Evolutionary conservation across 2,797 vertebrate species (phyloP).

Genomic region (Tenualosa ilisha): DNA sequence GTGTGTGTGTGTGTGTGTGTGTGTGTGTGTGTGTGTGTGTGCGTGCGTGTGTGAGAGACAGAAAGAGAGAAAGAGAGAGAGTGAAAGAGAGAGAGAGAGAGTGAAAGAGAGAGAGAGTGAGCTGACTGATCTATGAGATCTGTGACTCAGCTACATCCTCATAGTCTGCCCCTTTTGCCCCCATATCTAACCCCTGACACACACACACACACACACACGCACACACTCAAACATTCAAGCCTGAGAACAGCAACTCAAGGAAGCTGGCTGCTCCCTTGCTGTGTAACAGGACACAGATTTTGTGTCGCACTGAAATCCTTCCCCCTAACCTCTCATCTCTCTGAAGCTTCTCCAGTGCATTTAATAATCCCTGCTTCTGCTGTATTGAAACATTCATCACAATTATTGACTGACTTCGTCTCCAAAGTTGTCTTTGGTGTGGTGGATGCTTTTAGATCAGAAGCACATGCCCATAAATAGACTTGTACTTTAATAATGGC

Average conservation of each 20-base stretch:
- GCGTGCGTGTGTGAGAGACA: neutral
- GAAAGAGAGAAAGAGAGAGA: neutral
- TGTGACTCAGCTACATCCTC: slow-evolving; percentile 8
- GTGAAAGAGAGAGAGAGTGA: neutral
- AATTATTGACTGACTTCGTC: neutral
- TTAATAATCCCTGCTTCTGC: neutral
- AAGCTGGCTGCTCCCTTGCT: neutral
- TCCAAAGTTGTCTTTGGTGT: too few relatives aligned
- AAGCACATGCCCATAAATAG: too few relatives aligned
- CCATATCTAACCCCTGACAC: too few relatives aligned
- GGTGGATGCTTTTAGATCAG: neutral
- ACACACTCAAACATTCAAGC: neutral
- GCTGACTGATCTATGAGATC: neutral
- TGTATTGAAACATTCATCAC: neutral
- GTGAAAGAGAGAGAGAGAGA: slow-evolving; percentile 15
- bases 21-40: too few relatives aligned
- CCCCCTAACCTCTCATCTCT: neutral
- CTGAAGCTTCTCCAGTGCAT: neutral
- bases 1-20: too few relatives aligned
- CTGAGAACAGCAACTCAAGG: neutral
- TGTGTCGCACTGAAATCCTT: neutral
- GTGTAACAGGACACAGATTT: neutral
- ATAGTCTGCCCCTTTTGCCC: neutral
- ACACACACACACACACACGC: slow-evolving; percentile 20
- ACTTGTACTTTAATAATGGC: too few relatives aligned